Base-by-base conservation (phyloP, 2,888 invertebrate species). In the Dryobotodes eremita region DNA sequence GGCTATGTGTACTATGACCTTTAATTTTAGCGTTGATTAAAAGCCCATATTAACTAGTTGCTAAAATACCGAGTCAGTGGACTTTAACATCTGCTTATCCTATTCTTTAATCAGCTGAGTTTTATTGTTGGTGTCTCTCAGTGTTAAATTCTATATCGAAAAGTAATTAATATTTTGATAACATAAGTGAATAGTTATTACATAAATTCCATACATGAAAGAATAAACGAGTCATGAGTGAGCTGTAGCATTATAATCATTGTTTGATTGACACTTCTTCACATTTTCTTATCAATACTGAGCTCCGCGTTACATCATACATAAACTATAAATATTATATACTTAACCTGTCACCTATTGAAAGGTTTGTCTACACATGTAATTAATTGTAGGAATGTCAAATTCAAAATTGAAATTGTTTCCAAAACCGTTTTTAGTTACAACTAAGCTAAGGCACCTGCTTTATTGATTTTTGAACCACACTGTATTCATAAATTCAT, bases 211-310 rank as follows among this genome's bases (percentile, higher is more conserved):
- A 15, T 31, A 15, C 26, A 3, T n/a, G n/a, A 13, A n/a, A 11
- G 5, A 26, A 62, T 62, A 62, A 71, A 48, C 46, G 62, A 10
- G 20, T 15, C 13, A 11, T 62, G 46, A 36, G 2, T 36, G 3
- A 46, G 31, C 46, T 10, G n/a, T 3, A n/a, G n/a, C 6, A 62
- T 48, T 61, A 42, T 42, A 64, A 65, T 59, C 57, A 50, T 65
- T 48, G 20, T 74, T 59, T 73, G 7, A 81, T 55, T 48, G 73
- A 74, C 23, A 53, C 81, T 61, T 20, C 46, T 46, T 23, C 15
- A 59, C 46, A 73, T 66, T 23, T 36, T 66, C 66, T 66, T 79
- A 81, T 79, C 79, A 66, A 73, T 36, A 53, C n/a, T 10, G 62
- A 65, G 57, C n/a, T 46, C 8, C n/a, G 15, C 11, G 23, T 78